Conservation (phyloP, 2,113 vertebrate species). For the Ptilorrhoa leucosticta region DNA sequence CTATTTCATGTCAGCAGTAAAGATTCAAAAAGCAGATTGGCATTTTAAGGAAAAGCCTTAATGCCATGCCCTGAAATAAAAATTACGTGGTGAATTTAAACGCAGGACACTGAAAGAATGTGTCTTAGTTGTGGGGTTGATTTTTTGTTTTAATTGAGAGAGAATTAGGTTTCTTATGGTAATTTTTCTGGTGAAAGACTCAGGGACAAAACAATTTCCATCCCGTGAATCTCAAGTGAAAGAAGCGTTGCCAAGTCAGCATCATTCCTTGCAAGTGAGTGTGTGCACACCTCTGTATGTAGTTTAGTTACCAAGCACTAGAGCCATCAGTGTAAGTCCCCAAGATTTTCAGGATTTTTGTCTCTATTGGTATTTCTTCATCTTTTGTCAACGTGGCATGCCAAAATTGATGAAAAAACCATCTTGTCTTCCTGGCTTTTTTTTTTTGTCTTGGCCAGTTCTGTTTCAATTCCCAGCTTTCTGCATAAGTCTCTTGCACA, state of each 20-base stretch:
- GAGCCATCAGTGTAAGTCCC: not conserved
- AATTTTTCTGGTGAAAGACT: not conserved
- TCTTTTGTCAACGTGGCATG: not conserved
- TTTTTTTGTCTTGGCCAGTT: not conserved
- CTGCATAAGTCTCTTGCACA: not conserved
- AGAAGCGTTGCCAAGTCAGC: not conserved
- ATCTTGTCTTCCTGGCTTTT: not conserved
- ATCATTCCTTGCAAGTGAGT: not conserved
- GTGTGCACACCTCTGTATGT: not conserved
- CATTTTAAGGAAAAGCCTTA: slow-evolving; percentile 27
- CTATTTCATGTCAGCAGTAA: slow-evolving; percentile 58
- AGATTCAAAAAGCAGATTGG: slow-evolving; percentile 62
- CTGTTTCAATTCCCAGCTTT: not conserved
- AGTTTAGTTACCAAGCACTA: not conserved
- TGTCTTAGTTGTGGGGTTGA: not conserved
- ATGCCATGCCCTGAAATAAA: not conserved
- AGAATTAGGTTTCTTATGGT: not conserved
- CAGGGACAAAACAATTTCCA: not conserved
- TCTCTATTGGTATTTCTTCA: not conserved
- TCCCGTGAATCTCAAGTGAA: not conserved
- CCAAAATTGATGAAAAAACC: not conserved
- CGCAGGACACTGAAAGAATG: not conserved
- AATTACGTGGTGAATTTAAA: not conserved
- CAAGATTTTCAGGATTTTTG: not conserved
- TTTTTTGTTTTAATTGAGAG: not conserved